A percentile compares a stretch with the other conserved stretches of the same genome.
phyloP scores from a whole-genome alignment of 2,888 invertebrate genomes.

The Caenorhabditis sinica region DNA sequence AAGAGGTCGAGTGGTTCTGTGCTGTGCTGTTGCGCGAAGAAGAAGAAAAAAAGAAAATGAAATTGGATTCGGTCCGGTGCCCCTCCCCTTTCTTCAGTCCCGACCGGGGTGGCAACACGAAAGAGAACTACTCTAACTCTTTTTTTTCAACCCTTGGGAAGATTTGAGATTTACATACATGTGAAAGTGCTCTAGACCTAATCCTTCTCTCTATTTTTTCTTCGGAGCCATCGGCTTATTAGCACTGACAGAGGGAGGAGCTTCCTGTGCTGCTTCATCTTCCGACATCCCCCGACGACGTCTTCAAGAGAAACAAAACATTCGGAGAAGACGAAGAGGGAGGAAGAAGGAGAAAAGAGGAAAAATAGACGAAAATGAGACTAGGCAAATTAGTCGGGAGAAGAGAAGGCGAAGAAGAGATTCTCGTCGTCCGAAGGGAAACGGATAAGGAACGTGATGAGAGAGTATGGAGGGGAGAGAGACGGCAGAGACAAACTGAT shows the following conservation, averaged over 20 bases:
- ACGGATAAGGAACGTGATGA: background rate
- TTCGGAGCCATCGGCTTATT: slow-evolving; percentile 7
- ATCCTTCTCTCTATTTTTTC: background rate
- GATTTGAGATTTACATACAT: slow-evolving; percentile 27
- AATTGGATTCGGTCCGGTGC: slow-evolving; percentile 61
- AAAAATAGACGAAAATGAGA: slow-evolving; percentile 5
- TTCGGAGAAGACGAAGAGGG: background rate
- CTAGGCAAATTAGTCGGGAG: slow-evolving; percentile 24
- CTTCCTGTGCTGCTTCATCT: slow-evolving; percentile 7
- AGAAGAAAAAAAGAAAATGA: slow-evolving; percentile 41
- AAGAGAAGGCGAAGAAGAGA: slow-evolving; percentile 5
- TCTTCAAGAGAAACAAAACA: slow-evolving; percentile 12
- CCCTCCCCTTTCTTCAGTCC: background rate
- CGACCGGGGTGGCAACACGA: background rate
- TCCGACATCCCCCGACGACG: background rate
- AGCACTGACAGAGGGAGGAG: background rate
- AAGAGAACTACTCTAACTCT: background rate
- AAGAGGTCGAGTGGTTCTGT: slow-evolving; percentile 8
- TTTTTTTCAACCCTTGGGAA: background rate
- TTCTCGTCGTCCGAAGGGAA: background rate
- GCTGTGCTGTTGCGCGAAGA: background rate
- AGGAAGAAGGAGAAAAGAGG: background rate
- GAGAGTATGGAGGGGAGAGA: background rate
- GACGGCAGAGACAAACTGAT: slow-evolving; percentile 12
- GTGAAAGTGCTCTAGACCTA: background rate